These are phyloP conservation scores for Drosophila mayri DNA, from an alignment of 1,140 invertebrate species.

Conservation along the genomic window DNA sequence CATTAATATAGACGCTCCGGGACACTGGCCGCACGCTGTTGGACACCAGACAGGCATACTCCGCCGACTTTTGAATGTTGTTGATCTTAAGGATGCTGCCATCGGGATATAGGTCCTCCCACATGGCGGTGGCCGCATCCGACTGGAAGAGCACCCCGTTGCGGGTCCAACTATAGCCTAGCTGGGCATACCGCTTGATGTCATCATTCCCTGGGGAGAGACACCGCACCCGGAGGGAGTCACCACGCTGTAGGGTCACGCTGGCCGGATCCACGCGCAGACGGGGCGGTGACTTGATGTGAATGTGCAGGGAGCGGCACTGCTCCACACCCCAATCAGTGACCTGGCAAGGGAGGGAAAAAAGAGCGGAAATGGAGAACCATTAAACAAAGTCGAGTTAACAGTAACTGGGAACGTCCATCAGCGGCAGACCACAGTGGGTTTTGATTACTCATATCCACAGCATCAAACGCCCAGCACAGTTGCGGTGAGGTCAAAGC, in stretches of 20 bases:
- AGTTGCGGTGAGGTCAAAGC: constrained; percentile 3
- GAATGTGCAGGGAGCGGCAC: constrained; percentile 89
- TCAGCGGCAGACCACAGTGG: constrained; percentile 12
- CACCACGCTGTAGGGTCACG: constrained; percentile 87
- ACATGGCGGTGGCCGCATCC: constrained; percentile 89
- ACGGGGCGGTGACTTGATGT: constrained; percentile 88
- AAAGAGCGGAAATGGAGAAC: neutral
- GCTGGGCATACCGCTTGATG: constrained; percentile 86
- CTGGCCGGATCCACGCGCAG: constrained; percentile 90
- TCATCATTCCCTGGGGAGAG: constrained; percentile 87
- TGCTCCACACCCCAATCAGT: constrained; percentile 91
- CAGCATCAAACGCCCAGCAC: constrained; percentile 3
- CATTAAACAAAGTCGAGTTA: constrained; percentile 16
- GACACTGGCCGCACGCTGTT: constrained; percentile 87
- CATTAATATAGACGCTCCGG: constrained; percentile 87
- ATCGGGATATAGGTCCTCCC: constrained; percentile 92
- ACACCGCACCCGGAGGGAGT: constrained; percentile 89
- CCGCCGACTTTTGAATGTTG: constrained; percentile 89
- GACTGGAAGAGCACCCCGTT: constrained; percentile 90
- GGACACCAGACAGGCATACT: constrained; percentile 87
- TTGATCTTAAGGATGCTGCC: constrained; percentile 92
- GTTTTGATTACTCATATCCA: constrained; percentile 46
- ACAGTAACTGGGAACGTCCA: neutral
- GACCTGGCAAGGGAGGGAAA: constrained; percentile 82
- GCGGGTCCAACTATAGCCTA: constrained; percentile 93